Evolutionary conservation across 2,888 invertebrate species (phyloP), one percentile per base, ranked within the genome.

Genomic region (Galerucella calmariensis): DNA sequence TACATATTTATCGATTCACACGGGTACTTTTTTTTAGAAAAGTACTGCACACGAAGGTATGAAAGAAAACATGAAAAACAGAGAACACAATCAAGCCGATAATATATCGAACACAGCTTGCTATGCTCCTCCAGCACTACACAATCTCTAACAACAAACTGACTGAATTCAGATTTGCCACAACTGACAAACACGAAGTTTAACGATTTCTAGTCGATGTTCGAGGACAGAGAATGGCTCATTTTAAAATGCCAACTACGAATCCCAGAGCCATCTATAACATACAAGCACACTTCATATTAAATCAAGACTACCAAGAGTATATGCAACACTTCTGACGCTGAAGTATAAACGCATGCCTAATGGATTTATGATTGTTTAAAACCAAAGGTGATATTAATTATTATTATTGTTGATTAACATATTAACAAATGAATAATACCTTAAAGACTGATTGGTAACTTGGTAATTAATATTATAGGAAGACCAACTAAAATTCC

Each of bases 41-140:
- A 72, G 69, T 75, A 80, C 78, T 51, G 63, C 53, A 51, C 80
- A 79, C 81, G 72, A 73, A 79, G 75, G 76, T 77, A 79, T 75
- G 72, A 67, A 76, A 75, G 78, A 79, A 78, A 80, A 82, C 80
- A 80, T 79, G 79, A 79, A 80, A 78, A 82, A 81, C 81, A 61
- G 61, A 65, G 82, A 83, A 84, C 86, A 85, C 84, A 86, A 83
- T 85, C 86, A 86, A 86, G 86, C 84, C 84, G 79, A 75, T 62
- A 75, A 81, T 75, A 79, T 79, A 78, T 79, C 79, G 77, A 80
- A 79, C 81, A 79, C 75, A 78, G 83, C 85, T 84, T 85, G 86
- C 86, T 86, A 85, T 85, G 85, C 83, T 80, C 84, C 82, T 82
- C 27, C 74, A 44, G 63, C 63, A 76, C 76, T 75, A 77, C 84